Base-by-base conservation (phyloP, 2,113 vertebrate species). In the Gymnobelideus leadbeateri region DNA sequence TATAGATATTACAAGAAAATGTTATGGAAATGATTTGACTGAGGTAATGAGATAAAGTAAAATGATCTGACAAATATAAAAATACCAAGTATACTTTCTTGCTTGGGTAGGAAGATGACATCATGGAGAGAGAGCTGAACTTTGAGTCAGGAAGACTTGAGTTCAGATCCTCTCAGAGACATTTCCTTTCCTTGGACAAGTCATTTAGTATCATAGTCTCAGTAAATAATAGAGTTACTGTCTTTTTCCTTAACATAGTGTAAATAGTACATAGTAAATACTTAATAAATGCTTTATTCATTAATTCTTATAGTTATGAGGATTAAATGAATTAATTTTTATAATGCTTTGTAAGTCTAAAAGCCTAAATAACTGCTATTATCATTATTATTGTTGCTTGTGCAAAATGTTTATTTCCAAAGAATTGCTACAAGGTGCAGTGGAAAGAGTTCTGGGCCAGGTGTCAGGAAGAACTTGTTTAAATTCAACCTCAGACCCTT, bases 1-100 rank as follows among this genome's bases (percentile, higher is more conserved):
- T 84, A 77, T 55, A 94, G 61, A 96, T 93, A 96, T 93, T 46
- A 57, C 94, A 92, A 96, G 96, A 91, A 92, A 95, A 94, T 90
- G 92, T 49, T 51, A 54, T 49, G 19, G 77, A 94, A 97, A 90
- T 47, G 93, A 93, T 97, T 49, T 50, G 53, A 89, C 89, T 94
- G 68, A 92, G 10, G 10, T n/a, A 89, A 57, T 51, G 90, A 93
- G 84, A 93, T 53, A 93, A 96, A 95, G 68, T 91, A 92, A 94
- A 93, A 94, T 52, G 55, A 26, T 23, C 5, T 94, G 53, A 93
- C 46, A 94, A 91, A 90, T 92, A 6, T 92, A 92, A 94, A 84
- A 93, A 77, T 23, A 92, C 89, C 89, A 92, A 25, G 53, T 47
- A 52, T 77, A 46, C 92, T 37, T 0, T 2, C 37, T 91, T 92